Evolutionary conservation across 2,888 invertebrate species (phyloP), one percentile per base, ranked within the genome.

Genomic region (Hypselothyrea guttata): DNA sequence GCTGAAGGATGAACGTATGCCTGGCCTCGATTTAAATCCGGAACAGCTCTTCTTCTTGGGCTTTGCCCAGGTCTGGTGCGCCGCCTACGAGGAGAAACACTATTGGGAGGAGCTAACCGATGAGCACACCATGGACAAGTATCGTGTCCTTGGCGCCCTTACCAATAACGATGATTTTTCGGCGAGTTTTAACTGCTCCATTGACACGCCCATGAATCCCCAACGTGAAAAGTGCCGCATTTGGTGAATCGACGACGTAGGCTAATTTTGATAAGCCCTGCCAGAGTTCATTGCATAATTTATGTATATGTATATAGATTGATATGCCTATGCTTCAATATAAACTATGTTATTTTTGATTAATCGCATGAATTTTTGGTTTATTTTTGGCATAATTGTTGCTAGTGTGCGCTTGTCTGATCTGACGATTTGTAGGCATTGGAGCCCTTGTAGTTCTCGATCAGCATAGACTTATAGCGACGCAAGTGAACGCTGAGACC

Each of bases 401-500:
- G 1, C 41, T 66, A 85, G 33, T 92, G 91, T 82, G 91, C 91
- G 15, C 92, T 91, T 45, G 53, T 35, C 11, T 93, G 22, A 22
- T 22, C 92, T 0, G 89, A 90, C 2, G 88, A 87, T 58, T 87
- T 90, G 31, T 73, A 90, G 3, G 76, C 85, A 63, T 89, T 84
- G 1, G 70, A 30, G 2, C 87, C 88, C 9, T 87, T 84, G 89
- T 96, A 95, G 87, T 96, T 94, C 75, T 96, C 95, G 65, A 96
- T 92, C 0, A 93, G 90, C 69, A 96, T 90, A 47, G 92, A 91
- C 88, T 94, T 96, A 81, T 93, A 94, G 71, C 93, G 91, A 65
- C 94, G 91, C 31, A 94, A 88, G 84, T 93, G 93, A 0, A 95
- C 90, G 16, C 69, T 75, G 41, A 93, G 92, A 5, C 85, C 90